A percentile compares a stretch with the other conserved stretches of the same genome.
Conservation (phyloP, 2,113 vertebrate species). For the Oxygymnocypris stewartii region DNA sequence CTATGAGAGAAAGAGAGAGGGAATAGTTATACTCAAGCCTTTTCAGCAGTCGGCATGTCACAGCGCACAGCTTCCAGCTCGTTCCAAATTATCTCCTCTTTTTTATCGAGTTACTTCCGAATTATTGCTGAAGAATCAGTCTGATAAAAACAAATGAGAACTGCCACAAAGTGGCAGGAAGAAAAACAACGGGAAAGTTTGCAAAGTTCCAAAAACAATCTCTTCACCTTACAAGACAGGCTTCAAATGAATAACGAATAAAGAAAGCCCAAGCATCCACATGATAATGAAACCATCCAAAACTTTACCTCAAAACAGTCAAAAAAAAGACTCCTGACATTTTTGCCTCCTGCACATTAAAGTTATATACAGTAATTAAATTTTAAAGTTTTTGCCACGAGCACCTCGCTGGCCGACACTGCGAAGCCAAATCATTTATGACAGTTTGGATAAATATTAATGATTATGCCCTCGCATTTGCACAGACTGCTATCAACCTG, state of each 20-base stretch:
- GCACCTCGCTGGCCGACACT: conserved; percentile 87
- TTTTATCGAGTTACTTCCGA: background rate
- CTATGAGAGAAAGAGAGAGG: conserved; percentile 63
- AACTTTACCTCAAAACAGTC: conserved; percentile 87
- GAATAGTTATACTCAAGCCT: conserved; percentile 7
- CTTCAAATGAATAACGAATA: background rate
- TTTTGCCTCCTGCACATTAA: conserved; percentile 93
- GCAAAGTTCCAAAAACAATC: conserved; percentile 11
- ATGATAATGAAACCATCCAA: conserved; percentile 81
- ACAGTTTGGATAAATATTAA: conserved; percentile 99
- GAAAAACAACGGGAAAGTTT: background rate
- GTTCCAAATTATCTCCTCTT: conserved; percentile 5
- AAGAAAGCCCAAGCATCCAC: conserved; percentile 53
- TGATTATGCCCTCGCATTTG: conserved; percentile 92
- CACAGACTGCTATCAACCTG: conserved; percentile 91
- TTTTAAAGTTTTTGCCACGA: conserved; percentile 97
- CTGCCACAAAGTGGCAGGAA: background rate
- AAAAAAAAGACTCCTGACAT: conserved; percentile 87
- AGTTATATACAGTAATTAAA: conserved; percentile 98
- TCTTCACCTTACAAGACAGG: conserved; percentile 19
- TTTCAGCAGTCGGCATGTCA: background rate
- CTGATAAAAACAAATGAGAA: conserved; percentile 13
- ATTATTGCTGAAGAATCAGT: conserved; percentile 36
- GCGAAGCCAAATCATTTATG: conserved; percentile 98
- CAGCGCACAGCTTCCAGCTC: background rate